phyloP scores from a whole-genome alignment of 2,113 vertebrate species.

The Stercorarius parasiticus region DNA sequence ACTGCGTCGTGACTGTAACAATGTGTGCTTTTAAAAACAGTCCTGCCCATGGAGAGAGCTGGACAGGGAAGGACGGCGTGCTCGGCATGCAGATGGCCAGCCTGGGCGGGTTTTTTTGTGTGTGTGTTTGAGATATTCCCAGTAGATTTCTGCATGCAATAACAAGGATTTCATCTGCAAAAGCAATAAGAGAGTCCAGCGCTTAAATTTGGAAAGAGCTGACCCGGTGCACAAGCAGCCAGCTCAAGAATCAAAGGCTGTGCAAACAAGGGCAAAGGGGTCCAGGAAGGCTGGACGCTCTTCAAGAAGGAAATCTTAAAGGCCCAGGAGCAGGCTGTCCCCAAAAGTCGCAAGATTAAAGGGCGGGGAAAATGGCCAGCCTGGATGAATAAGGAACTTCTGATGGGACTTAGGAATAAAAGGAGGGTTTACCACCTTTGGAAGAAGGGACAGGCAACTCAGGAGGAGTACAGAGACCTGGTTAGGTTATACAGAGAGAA shows the following conservation, averaged over 20 bases:
- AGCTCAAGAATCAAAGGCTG: background rate
- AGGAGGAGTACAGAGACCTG: too few species aligned
- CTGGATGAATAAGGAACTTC: too few species aligned
- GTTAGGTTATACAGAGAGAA: too few species aligned
- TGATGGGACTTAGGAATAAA: too few species aligned
- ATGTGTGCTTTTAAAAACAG: background rate
- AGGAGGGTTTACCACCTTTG: too few species aligned
- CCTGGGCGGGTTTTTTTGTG: background rate
- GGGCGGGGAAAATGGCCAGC: too few species aligned
- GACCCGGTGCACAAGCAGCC: background rate
- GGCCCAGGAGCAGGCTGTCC: too few species aligned
- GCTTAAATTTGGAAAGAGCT: background rate
- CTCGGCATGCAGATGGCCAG: background rate
- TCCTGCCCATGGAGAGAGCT: background rate
- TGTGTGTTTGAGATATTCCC: background rate
- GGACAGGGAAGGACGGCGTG: rapidly evolving
- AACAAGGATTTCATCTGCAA: background rate
- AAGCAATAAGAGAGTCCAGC: background rate
- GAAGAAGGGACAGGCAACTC: too few species aligned
- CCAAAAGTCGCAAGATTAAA: too few species aligned
- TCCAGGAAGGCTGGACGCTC: too few species aligned
- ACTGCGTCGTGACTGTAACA: background rate
- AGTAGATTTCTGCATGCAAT: background rate
- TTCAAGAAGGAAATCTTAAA: too few species aligned
- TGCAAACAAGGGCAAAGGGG: background rate